Percentiles rank a stretch among this genome's conserved stretches.
These are phyloP conservation scores for Recurvirostra avosetta DNA, from an alignment of 2,113 vertebrate genomes.

Conservation along the genomic window DNA sequence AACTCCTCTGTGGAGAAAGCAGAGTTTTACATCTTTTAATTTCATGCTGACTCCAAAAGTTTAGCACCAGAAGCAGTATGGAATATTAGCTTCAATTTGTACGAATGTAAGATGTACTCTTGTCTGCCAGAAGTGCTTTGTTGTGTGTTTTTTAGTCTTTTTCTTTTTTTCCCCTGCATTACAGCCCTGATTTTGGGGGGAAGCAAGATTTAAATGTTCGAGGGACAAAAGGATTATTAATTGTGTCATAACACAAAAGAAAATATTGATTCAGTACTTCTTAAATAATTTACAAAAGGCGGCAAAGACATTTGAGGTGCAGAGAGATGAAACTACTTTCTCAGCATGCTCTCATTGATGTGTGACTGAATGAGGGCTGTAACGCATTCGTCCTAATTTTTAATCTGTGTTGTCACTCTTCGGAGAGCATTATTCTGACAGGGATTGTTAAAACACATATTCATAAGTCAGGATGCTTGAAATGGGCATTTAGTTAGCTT, in stretches of 20 bases:
- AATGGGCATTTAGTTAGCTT: neutral
- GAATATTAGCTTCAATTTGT: neutral
- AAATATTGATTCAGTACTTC: neutral
- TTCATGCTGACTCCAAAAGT: neutral
- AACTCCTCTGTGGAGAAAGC: neutral
- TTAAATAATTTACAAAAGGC: neutral
- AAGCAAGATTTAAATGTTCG: neutral
- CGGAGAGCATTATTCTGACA: neutral
- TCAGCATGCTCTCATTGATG: neutral
- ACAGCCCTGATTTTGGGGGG: neutral
- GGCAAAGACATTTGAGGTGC: neutral
- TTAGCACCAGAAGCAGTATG: neutral
- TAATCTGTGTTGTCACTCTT: neutral
- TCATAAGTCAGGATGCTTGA: neutral
- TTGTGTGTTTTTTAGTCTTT: neutral
- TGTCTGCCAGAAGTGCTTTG: neutral
- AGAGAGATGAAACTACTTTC: neutral
- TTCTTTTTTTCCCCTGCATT: fast-evolving
- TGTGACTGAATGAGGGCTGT: neutral
- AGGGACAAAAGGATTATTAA: neutral
- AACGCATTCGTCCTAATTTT: neutral
- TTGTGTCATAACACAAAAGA: neutral
- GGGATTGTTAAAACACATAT: neutral
- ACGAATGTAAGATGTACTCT: fast-evolving
- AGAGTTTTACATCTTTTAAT: neutral